Evolutionary conservation across 2,113 vertebrate genomes (phyloP), one percentile per base, ranked within the genome.

Genomic region (Pavo muticus): DNA sequence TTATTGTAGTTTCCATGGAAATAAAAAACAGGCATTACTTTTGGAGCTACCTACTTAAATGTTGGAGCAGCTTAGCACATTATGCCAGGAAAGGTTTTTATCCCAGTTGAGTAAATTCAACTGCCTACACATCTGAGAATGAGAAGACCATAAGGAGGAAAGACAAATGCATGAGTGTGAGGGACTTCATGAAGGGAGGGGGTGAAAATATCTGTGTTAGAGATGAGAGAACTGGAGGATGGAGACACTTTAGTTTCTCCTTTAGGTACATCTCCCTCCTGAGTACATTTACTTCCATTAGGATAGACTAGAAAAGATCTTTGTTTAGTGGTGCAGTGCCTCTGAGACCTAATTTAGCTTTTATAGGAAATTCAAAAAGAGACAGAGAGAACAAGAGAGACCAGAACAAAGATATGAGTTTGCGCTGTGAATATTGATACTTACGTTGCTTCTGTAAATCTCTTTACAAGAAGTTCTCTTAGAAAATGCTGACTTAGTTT

Each of bases 291-390:
- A 94, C 97, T 97, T 97, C 96, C 94, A 95, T 97, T 92, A 97
- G 96, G 97, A 95, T 97, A 97, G 96, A 94, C 96, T 90, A 96
- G 97, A 95, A 96, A 92, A 97, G 95, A 97, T 97, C 97, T 97
- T 98, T 97, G 96, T 97, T 97, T 97, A 94, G 97, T 95, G 91
- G 88, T 95, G 95, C 95, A 80, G 95, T 97, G 93, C 97, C 93
- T 97, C 94, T 95, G 97, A 98, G 97, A 98, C 92, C 96, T 97
- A 98, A 97, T 98, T 98, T 98, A 97, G 97, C 97, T 97, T 98
- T 98, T 97, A 97, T 94, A 97, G 97, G 91, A 98, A 97, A 97
- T 97, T 98, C 94, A 94, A 94, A 97, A 97, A 95, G 97, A 97
- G 92, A 93, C 79, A 97, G 92, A 97, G 64, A 57, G 93, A 92